A percentile compares a stretch with the other conserved stretches of the same genome.
These are phyloP conservation scores for Beris chalybata DNA, from an alignment of 2,888 invertebrate genomes.

Conservation along the genomic window DNA sequence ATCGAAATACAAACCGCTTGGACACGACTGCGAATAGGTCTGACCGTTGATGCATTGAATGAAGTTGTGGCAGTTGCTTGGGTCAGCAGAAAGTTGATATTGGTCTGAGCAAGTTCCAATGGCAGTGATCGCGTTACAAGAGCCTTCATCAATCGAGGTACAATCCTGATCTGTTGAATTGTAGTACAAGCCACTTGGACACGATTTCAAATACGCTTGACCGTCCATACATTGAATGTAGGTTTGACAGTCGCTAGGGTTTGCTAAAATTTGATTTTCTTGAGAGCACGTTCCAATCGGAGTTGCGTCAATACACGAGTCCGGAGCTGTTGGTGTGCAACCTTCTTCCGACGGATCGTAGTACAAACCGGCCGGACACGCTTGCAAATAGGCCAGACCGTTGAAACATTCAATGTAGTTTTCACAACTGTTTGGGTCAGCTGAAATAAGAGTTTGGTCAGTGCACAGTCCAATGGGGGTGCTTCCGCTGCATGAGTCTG, in stretches of 20 bases:
- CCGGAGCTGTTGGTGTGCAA: not conserved
- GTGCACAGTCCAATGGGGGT: not conserved
- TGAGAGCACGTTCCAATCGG: not conserved
- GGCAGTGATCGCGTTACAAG: not conserved
- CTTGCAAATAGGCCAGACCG: not conserved
- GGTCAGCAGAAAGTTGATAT: not conserved
- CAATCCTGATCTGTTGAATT: not conserved
- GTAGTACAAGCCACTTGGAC: slow-evolving; percentile 14
- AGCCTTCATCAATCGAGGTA: not conserved
- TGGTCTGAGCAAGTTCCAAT: not conserved
- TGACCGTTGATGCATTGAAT: slow-evolving; percentile 1
- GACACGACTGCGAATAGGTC: not conserved
- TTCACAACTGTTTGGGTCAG: slow-evolving; percentile 5
- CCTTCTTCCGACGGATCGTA: not conserved
- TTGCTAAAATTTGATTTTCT: not conserved
- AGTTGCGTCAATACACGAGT: not conserved
- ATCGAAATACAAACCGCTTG: not conserved
- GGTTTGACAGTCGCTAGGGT: not conserved
- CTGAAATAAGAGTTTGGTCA: too few relatives aligned
- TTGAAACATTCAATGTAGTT: slow-evolving; percentile 7
- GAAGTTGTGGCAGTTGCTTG: not conserved
- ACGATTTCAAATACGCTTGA: not conserved
- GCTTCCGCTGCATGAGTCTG: not conserved
- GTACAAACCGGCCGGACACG: slow-evolving; percentile 11
- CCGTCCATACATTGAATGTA: not conserved